A percentile compares a stretch with the other conserved stretches of the same genome.
Conservation (phyloP, 2,113 vertebrate species). For the Stigmatopora nigra region DNA sequence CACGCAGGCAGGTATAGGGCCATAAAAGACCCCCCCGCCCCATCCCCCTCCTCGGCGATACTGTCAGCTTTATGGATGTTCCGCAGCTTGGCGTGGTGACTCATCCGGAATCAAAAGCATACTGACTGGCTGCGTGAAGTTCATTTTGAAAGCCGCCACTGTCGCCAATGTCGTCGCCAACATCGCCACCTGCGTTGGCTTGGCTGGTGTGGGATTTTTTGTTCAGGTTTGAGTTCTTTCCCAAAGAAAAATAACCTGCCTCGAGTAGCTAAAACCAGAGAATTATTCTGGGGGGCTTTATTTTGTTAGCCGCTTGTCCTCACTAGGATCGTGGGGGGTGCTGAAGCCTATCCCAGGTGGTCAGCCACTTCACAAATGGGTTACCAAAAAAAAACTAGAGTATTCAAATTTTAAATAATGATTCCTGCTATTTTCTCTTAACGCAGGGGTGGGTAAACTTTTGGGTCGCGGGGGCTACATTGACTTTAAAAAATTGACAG, state of each 20-base stretch:
- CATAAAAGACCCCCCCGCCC: neutral
- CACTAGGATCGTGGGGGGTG: too few species aligned
- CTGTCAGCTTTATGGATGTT: slow-evolving; percentile 42
- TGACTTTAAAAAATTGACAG: too few species aligned
- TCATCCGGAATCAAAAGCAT: slow-evolving; percentile 4
- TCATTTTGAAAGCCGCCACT: slow-evolving; percentile 20
- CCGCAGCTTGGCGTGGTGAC: slow-evolving; percentile 5
- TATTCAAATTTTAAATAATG: too few species aligned
- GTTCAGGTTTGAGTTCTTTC: neutral
- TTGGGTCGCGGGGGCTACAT: too few species aligned
- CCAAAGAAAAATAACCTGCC: neutral
- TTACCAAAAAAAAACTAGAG: too few species aligned
- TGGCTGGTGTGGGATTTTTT: neutral
- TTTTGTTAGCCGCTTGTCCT: too few species aligned
- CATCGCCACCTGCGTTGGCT: neutral
- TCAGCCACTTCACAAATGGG: too few species aligned
- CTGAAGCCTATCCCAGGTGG: too few species aligned
- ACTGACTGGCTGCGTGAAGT: neutral
- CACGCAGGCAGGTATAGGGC: slow-evolving; percentile 3
- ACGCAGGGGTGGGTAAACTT: too few species aligned
- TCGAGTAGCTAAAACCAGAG: too few species aligned
- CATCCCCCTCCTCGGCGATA: slow-evolving; percentile 18
- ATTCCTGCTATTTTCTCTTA: too few species aligned
- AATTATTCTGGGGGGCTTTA: too few species aligned
- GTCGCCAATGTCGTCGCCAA: neutral